These are phyloP conservation scores for Erpornis zantholeuca DNA, from an alignment of 2,113 vertebrate species.

Conservation along the genomic window DNA sequence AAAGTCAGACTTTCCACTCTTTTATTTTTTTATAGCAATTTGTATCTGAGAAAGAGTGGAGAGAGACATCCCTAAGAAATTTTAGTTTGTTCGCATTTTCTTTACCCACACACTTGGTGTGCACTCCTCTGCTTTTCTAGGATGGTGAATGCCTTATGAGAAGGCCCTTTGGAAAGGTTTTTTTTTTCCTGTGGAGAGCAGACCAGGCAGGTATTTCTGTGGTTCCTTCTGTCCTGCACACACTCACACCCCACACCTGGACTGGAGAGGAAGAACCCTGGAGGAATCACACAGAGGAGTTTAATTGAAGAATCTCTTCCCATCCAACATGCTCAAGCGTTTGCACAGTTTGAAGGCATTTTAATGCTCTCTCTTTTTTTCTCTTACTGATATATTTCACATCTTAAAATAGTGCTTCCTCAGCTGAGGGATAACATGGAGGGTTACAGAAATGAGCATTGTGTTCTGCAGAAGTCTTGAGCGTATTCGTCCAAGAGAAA, in stretches of 20 bases:
- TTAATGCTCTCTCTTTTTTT: not conserved
- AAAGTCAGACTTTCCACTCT: not conserved
- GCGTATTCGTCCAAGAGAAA: not conserved
- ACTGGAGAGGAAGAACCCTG: not conserved
- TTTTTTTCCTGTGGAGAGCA: not conserved
- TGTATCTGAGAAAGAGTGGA: not conserved
- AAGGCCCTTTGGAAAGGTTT: not conserved
- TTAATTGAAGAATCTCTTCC: not conserved
- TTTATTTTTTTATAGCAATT: not conserved
- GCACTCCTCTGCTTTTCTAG: not conserved
- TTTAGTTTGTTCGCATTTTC: not conserved
- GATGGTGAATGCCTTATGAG: not conserved
- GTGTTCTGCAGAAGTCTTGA: not conserved
- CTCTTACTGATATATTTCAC: not conserved
- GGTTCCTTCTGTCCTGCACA: not conserved
- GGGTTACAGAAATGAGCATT: not conserved
- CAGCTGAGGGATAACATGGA: not conserved
- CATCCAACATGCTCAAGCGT: not conserved
- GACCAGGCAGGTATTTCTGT: not conserved
- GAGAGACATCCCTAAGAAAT: not conserved
- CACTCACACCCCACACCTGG: not conserved
- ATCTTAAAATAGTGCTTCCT: not conserved
- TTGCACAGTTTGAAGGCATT: not conserved
- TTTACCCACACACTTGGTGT: rapidly evolving
- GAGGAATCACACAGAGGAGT: not conserved